Evolutionary conservation across 1,140 invertebrate species (phyloP), one percentile per base, ranked within the genome.

Genomic region (Achroia grisella): DNA sequence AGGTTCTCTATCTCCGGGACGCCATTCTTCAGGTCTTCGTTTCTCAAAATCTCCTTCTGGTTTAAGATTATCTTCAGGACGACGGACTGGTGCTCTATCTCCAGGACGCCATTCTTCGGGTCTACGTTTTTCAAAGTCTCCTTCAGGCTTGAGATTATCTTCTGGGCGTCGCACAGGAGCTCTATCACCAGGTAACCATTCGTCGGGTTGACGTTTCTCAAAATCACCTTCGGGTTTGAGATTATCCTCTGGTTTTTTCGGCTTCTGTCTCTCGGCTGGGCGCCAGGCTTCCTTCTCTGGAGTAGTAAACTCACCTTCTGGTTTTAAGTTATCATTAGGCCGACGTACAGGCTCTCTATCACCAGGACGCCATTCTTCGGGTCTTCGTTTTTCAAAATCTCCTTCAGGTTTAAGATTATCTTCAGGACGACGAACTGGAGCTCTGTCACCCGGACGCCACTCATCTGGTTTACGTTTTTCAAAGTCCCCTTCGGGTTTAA

Each of bases 401-500:
- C 88, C 89, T 48, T 73, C 71, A 0, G 67, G 64, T 39, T 35
- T 53, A 5, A 66, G 29, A 49, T 77, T 69, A 40, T 69, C 71
- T 50, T 64, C 46, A 13, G 64, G 60, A 56, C 64, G 74, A 39
- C 62, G 68, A 10, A 60, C 70, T 27, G 64, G 62, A 4, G 71
- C 85, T 40, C 87, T 62, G 61, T 86, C 89, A 1, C 76, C 87
- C 1, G 86, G 86, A 40, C 17, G 51, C 62, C 68, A 81, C 56
- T 52, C 61, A 48, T 75, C 65, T 50, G 79, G 77, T 47, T 80
- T 71, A 1, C 73, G 77, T 15, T 64, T 63, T 28, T 86, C 72
- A 46, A 91, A 90, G 0, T 90, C 88, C n/a, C 91, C 91, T 67
- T 90, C 90, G 35, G 88, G 88, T 39, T 64, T 74, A 1, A 92